Percentiles rank a stretch among this genome's conserved stretches.
Conservation (phyloP, 2,113 vertebrate genomes). For the Colaptes auratus region DNA sequence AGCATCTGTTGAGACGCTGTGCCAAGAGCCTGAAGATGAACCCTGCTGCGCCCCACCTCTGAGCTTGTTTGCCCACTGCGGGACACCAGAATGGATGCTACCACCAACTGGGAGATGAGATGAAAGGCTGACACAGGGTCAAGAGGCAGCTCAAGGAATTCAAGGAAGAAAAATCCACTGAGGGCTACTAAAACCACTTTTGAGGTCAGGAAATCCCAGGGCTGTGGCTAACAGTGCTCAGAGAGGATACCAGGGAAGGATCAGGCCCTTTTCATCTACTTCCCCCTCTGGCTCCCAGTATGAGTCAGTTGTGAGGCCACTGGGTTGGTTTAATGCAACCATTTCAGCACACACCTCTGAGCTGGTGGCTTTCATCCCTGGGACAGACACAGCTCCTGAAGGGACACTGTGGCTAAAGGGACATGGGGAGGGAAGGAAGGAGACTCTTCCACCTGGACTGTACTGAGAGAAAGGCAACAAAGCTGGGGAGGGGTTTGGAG, state of each 20-base stretch:
- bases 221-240: background rate
- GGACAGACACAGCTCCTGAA: background rate
- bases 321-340: background rate
- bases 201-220: background rate
- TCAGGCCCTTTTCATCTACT: background rate
- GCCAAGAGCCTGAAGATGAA: background rate
- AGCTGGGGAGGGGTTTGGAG: no score
- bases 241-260: background rate
- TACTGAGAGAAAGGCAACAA: background rate
- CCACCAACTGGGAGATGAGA: background rate
- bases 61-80: rapidly evolving
- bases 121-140: background rate
- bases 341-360: background rate
- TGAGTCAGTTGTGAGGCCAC: background rate
- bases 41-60: background rate
- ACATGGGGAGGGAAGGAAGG: background rate
- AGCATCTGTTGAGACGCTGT: background rate
- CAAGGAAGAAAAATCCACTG: background rate
- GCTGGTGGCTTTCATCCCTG: background rate
- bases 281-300: background rate
- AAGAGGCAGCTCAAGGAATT: background rate
- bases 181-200: background rate
- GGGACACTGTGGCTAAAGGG: background rate
- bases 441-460: rapidly evolving
- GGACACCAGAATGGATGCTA: background rate